A percentile compares a stretch with the other conserved stretches of the same genome.
These are phyloP conservation scores for Leguminivora glycinivorella DNA, from an alignment of 1,140 invertebrate genomes.

Conservation along the genomic window DNA sequence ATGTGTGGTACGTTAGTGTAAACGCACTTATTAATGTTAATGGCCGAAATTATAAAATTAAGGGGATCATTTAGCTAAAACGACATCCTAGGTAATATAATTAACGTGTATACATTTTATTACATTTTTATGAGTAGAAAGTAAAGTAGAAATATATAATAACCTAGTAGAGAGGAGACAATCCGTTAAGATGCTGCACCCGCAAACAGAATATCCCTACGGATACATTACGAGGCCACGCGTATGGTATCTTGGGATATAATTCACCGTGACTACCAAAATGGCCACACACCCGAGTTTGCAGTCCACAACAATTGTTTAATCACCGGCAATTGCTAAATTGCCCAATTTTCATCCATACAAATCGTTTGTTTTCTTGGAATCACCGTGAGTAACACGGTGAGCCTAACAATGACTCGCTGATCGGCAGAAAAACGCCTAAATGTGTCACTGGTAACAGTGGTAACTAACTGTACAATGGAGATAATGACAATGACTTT, in stretches of 20 bases:
- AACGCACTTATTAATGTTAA: not conserved
- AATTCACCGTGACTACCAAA: not conserved
- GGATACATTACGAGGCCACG: not conserved
- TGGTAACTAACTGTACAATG: constrained; percentile 23
- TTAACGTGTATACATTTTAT: not conserved
- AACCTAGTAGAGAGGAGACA: no score
- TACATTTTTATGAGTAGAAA: no score
- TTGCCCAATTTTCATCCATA: constrained; percentile 31
- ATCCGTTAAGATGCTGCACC: no score
- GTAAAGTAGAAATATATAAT: no score
- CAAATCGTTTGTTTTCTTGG: constrained; percentile 35
- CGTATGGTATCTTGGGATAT: not conserved
- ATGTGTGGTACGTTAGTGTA: not conserved
- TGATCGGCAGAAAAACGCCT: constrained; percentile 26
- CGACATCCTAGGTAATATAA: not conserved
- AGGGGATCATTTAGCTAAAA: not conserved
- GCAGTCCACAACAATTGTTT: constrained; percentile 37
- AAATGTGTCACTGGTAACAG: constrained; percentile 26
- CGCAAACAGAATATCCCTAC: not conserved
- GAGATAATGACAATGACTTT: constrained; percentile 14
- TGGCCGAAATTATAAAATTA: not conserved
- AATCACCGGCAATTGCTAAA: constrained; percentile 44
- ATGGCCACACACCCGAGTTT: constrained; percentile 15
- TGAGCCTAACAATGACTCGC: constrained; percentile 20
- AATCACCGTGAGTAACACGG: constrained; percentile 24